A percentile compares a stretch with the other conserved stretches of the same genome.
Conservation (phyloP, 1,140 invertebrate species). For the Campodea augens region DNA sequence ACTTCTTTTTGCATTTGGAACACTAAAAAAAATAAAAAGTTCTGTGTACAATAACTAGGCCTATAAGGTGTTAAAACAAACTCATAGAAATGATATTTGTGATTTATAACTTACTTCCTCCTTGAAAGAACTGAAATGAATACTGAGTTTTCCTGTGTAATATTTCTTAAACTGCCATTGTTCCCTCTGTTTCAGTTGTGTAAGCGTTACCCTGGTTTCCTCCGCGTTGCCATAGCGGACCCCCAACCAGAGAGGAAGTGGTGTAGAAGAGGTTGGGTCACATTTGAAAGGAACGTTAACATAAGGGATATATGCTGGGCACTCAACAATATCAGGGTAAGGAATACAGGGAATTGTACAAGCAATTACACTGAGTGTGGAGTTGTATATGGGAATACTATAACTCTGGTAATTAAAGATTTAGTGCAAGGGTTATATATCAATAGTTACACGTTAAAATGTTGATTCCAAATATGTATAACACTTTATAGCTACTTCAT, state of each 20-base stretch:
- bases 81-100: too few relatives aligned
- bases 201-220: constrained; percentile 81
- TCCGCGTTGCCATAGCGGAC: constrained; percentile 92
- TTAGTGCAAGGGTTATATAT: too few relatives aligned
- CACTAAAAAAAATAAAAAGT: too few relatives aligned
- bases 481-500: too few relatives aligned
- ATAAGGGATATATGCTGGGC: constrained; percentile 99
- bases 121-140: constrained; percentile 1
- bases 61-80: too few relatives aligned
- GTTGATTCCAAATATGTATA: too few relatives aligned
- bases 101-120: constrained; percentile 4
- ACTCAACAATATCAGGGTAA: constrained; percentile 81
- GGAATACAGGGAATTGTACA: constrained; percentile 10
- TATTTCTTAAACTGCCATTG: constrained; percentile 7
- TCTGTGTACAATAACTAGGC: too few relatives aligned
- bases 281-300: constrained; percentile 88
- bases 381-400: too few relatives aligned
- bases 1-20: too few relatives aligned
- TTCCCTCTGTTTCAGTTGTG: constrained; percentile 47
- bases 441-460: too few relatives aligned
- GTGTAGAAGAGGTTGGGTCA: constrained; percentile 94
- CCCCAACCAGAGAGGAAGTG: constrained; percentile 87
- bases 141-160: constrained; percentile 4
- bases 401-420: background rate
- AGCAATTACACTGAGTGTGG: constrained; percentile 4